Evolutionary conservation across 2,888 invertebrate species (phyloP), one percentile per base, ranked within the genome.

Genomic region (Hedychridium roseum): DNA sequence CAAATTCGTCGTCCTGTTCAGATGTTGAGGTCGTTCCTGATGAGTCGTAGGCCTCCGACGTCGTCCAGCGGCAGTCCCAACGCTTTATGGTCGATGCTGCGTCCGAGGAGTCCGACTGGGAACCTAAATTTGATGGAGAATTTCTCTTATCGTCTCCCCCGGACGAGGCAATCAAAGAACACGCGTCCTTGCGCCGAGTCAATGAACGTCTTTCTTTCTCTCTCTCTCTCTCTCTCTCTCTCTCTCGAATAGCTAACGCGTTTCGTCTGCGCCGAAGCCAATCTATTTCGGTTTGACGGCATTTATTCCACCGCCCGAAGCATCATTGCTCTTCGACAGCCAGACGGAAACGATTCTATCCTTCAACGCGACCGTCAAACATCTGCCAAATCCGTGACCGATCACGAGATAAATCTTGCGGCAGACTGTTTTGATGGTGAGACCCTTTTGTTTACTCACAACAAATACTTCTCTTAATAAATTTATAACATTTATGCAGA

Each of bases 21-120:
- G 70, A 71, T 16, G 70, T 65, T 2, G 76, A 73, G 1, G 74
- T 68, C 3, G 73, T 70, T 32, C 62, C 74, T 2, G 74, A 72
- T 14, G 76, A 76, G 36, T 76, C 76, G 56, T 75, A 76, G 9
- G 64, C 64, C 41, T 77, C 77, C 18, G 76, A 71, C 9, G 75
- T 67, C 18, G 67, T 70, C 74, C 76, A 76, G 28, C 68, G 64
- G 50, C 62, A 64, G 36, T 70, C 66, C 70, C 72, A 76, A 15
- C 64, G 70, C 41, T 77, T 76, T 36, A 70, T 66, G 28, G 71
- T 74, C 34, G 73, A 71, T 3, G 73, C 67, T 28, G 66, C 65
- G 45, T 74, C 73, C 12, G 72, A 76, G 0, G 71, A 70, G 31
- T 76, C 74, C 42, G 71, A 71, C 52, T 66, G 64, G 12, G 63